Evolutionary conservation across 1,140 invertebrate genomes (phyloP), one percentile per base, ranked within the genome.

Genomic region (Camponotus vicinus): DNA sequence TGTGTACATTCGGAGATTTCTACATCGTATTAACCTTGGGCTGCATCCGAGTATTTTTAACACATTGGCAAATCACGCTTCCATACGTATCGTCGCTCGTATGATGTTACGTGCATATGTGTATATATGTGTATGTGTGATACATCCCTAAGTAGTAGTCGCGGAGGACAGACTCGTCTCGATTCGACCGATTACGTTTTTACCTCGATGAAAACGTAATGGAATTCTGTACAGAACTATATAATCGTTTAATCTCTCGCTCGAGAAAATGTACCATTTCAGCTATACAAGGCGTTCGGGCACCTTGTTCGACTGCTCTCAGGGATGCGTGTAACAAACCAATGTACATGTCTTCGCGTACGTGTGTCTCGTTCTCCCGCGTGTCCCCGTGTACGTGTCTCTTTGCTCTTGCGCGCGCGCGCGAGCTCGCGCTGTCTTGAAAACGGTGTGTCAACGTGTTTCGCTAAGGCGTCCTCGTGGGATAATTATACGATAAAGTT

Each of bases 381-480:
- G 63, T 86, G 70, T 82, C 57, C 88, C 27, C 32, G 52, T 70
- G 63, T 67, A 61, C 42, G 6, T 63, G 52, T 45, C 45, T n/a
- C 32, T 61, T 73, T 42, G 45, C 57, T 80, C 40, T n/a, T 52
- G 63, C 79, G 57, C 64, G 63, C 79, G 57, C 64, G 70, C 66
- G 66, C 59, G 64, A 18, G 63, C 59, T 71, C 86, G 49, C 71
- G 52, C 77, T 59, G 45, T 71, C 49, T 52, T 70, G 52, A 21
- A 55, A 40, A 61, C 82, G 61, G 70, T 27, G 67, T 76, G 67
- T 77, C 71, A 88, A 88, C 89, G 85, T 86, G 87, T 92, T 87
- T 92, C 88, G 88, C 92, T 93, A 93, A 93, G 92, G 92, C 92
- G 90, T 92, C 90, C 90, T 86, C 59, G 77, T 82, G 83, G 84